Percentiles rank a stretch among this genome's conserved stretches.
Conservation (phyloP, 1,140 invertebrate species). For the Thaumetopoea pityocampa region DNA sequence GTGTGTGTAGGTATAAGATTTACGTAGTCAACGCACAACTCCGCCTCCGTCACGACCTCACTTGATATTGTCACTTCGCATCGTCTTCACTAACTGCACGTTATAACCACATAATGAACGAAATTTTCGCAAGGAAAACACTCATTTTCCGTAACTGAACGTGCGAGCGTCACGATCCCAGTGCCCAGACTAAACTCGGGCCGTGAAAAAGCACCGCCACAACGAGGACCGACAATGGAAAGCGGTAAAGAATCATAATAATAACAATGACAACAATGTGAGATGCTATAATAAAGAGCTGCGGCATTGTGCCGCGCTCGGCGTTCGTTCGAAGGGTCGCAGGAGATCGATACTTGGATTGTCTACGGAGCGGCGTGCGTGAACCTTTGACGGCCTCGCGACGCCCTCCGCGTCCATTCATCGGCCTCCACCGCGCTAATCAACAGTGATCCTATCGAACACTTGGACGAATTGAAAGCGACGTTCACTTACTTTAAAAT, state of each 20-base stretch:
- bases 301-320: conserved; percentile 68
- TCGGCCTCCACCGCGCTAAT: conserved; percentile 44
- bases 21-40: too few relatives aligned
- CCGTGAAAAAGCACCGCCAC: conserved; percentile 73
- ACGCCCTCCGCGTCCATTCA: conserved; percentile 47
- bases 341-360: conserved; percentile 70
- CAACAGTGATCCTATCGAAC: conserved; percentile 44
- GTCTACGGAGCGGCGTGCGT: conserved; percentile 63
- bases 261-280: conserved; percentile 76
- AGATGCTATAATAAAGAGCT: conserved; percentile 75
- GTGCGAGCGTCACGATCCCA: conserved; percentile 71
- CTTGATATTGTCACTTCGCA: too few relatives aligned
- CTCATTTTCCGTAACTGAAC: conserved; percentile 66
- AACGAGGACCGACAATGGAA: conserved; percentile 73
- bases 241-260: conserved; percentile 76
- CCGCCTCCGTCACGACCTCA: too few relatives aligned
- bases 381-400: conserved; percentile 49
- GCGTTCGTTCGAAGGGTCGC: conserved; percentile 67
- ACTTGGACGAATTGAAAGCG: conserved; percentile 10
- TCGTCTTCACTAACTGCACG: conserved; percentile 41
- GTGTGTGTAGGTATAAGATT: too few relatives aligned
- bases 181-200: conserved; percentile 71
- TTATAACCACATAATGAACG: conserved; percentile 36
- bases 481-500: too few relatives aligned
- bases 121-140: conserved; percentile 66